Evolutionary conservation across 1,140 invertebrate genomes (phyloP), one percentile per base, ranked within the genome.

Genomic region (Gryon sp.): DNA sequence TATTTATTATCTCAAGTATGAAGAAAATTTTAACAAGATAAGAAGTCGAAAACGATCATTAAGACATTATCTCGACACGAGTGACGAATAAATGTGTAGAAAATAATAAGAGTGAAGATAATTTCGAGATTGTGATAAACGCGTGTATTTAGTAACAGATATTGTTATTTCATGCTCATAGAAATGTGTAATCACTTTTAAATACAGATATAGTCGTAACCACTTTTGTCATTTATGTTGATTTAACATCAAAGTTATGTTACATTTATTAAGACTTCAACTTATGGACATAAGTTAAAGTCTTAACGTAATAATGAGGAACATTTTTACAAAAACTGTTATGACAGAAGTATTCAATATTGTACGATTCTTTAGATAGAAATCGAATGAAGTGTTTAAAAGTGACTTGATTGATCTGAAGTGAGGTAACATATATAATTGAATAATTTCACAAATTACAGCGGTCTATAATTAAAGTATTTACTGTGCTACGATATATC

Each of bases 401-500:
- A 34, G 24, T 45, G 14, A 45, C 19, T 45, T 16, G 28, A 16
- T 38, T 14, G 40, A 32, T 26, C 16, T 7, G 20, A 20, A 9
- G 26, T 4, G 14, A 36, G 40, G 36, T 30, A 14, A 24, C 20
- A 8, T 20, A 40, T 30, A 24, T 50, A 43, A 63, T 50, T 50
- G 30, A 63, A 63, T 63, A 22, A 22, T 65, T 65, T 65, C 28
- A 9, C 38, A 53, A 34, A 65, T 24, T 18, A 62, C 40, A 7
- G 36, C 43, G 45, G 16, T 26, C 2, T 43, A 20, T 52, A 50
- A 63, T 52, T 63, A 16, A 50, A n/a, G n/a, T n/a, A n/a, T n/a
- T n/a, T n/a, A n/a, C n/a, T n/a, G n/a, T n/a, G n/a, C n/a, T n/a
- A n/a, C n/a, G n/a, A n/a, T n/a, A n/a, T n/a, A 45, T 45, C 28